Evolutionary conservation across 2,888 invertebrate species (phyloP).

Genomic region (Cistogaster globosa): DNA sequence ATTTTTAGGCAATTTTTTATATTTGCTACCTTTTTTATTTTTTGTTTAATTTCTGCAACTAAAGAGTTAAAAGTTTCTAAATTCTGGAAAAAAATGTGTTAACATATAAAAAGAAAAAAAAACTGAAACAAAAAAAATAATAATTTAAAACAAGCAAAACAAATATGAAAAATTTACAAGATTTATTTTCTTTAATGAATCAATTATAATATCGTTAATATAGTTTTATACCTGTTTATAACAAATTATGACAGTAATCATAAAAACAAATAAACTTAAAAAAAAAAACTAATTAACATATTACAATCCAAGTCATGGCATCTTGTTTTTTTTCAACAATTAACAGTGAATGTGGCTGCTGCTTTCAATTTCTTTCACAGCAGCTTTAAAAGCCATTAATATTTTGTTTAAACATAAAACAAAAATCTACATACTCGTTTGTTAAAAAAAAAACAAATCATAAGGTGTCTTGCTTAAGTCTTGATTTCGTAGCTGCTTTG

Average conservation of each 20-base stretch:
- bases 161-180: constrained; percentile 29
- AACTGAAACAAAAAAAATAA: not conserved
- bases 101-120: not conserved
- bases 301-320: constrained; percentile 21
- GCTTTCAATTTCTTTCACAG: constrained; percentile 20
- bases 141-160: not conserved
- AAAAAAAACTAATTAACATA: constrained; percentile 43
- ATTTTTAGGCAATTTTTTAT: constrained; percentile 33
- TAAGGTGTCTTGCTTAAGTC: constrained; percentile 35
- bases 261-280: not conserved
- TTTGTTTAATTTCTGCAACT: constrained; percentile 5
- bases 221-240: constrained; percentile 19
- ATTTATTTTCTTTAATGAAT: constrained; percentile 32
- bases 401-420: constrained; percentile 38
- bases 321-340: constrained; percentile 26
- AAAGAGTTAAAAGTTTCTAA: not conserved
- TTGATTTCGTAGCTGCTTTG: constrained; percentile 42
- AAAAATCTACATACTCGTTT: not conserved
- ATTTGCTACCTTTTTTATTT: constrained; percentile 37
- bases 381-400: constrained; percentile 53
- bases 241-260: constrained; percentile 10
- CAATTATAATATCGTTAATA: constrained; percentile 55
- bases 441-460: constrained; percentile 11
- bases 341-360: constrained; percentile 36
- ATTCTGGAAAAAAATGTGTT: constrained; percentile 25